These are phyloP conservation scores for Sminthopsis crassicaudata DNA, from an alignment of 2,113 vertebrate species.

Conservation along the genomic window DNA sequence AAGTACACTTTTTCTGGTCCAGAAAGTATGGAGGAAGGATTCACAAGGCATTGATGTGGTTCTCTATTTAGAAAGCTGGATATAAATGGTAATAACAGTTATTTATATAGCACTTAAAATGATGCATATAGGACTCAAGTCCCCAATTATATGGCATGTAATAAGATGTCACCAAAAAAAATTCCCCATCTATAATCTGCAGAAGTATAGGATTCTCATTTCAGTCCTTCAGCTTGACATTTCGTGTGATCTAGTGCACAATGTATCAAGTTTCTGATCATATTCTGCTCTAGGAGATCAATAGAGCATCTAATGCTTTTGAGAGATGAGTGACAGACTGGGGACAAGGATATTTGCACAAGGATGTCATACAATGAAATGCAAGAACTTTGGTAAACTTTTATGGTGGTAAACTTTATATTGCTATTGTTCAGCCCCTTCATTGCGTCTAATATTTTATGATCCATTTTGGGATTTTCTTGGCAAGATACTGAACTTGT, in stretches of 20 bases:
- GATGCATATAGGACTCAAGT: not conserved
- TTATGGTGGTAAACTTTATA: not conserved
- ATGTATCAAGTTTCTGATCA: slow-evolving; percentile 23
- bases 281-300: not conserved
- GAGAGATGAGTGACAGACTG: slow-evolving; percentile 9
- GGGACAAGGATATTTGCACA: not conserved
- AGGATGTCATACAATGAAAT: not conserved
- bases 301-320: slow-evolving; percentile 21
- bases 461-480: too few species aligned
- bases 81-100: not conserved
- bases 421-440: not conserved
- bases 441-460: too few species aligned
- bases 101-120: not conserved
- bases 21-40: not conserved
- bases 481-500: too few species aligned
- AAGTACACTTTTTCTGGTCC: not conserved
- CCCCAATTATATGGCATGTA: not conserved
- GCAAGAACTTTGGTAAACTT: not conserved
- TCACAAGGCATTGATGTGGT: not conserved
- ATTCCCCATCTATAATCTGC: not conserved
- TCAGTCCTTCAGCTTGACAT: slow-evolving; percentile 31
- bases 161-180: not conserved
- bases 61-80: slow-evolving; percentile 29
- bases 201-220: slow-evolving; percentile 13
- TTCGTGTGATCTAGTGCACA: slow-evolving; percentile 29